Percentiles rank a stretch among this genome's conserved stretches.
These are phyloP conservation scores for Eustalomyia histrio DNA, from an alignment of 2,888 invertebrate species.

Conservation along the genomic window DNA sequence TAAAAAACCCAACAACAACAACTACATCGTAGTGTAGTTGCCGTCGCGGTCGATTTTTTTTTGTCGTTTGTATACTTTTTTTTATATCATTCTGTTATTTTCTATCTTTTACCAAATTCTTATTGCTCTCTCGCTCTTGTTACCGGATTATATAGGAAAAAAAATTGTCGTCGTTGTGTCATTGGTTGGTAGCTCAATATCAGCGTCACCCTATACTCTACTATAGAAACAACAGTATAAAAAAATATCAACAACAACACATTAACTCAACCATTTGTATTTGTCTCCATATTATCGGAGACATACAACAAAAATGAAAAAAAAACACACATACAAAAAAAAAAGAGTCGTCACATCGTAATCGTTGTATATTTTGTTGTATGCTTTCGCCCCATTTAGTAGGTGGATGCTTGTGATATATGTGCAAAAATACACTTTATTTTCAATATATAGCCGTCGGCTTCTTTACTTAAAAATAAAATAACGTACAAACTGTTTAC, in stretches of 20 bases:
- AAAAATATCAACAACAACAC: constrained; percentile 31
- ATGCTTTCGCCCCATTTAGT: constrained; percentile 54
- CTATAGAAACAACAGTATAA: constrained; percentile 40
- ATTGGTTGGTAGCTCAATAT: constrained; percentile 71
- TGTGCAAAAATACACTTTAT: constrained; percentile 30
- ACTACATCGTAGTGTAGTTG: constrained; percentile 51
- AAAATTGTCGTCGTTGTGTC: constrained; percentile 79
- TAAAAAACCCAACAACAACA: constrained; percentile 46
- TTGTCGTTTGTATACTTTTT: constrained; percentile 57
- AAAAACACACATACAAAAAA: neutral
- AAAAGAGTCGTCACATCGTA: constrained; percentile 39
- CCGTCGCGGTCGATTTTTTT: constrained; percentile 51
- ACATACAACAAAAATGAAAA: constrained; percentile 18
- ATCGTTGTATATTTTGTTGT: constrained; percentile 68
- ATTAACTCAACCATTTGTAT: constrained; percentile 57
- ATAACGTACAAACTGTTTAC: constrained; percentile 25
- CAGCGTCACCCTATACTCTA: constrained; percentile 62
- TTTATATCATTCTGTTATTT: constrained; percentile 55
- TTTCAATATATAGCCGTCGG: constrained; percentile 50
- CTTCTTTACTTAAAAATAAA: constrained; percentile 53
- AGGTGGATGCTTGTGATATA: constrained; percentile 66
- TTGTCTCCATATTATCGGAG: constrained; percentile 61
- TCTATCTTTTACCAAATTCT: constrained; percentile 54
- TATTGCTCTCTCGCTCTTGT: constrained; percentile 67
- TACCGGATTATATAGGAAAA: constrained; percentile 55